Evolutionary conservation across 2,797 vertebrate species (phyloP).

Genomic region (Poeciliopsis turneri): DNA sequence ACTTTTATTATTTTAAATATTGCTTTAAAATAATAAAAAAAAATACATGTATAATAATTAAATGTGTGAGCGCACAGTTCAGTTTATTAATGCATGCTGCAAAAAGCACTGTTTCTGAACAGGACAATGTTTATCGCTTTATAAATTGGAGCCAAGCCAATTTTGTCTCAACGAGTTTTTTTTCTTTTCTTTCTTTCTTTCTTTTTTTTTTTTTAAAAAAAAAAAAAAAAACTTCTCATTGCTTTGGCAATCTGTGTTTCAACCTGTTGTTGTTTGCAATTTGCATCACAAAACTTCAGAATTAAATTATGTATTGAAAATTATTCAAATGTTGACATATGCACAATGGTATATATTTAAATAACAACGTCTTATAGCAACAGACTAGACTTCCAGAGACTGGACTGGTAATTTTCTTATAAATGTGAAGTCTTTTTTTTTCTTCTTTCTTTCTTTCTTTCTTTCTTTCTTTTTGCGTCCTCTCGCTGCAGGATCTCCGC

Average conservation of each 20-base stretch:
- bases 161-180: constrained; percentile 81
- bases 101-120: constrained; percentile 83
- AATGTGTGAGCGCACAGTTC: constrained; percentile 87
- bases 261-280: constrained; percentile 84
- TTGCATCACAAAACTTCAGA: constrained; percentile 84
- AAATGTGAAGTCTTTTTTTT: constrained; percentile 66
- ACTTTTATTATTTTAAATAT: constrained; percentile 76
- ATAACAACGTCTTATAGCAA: constrained; percentile 88
- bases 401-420: constrained; percentile 71
- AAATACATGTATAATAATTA: constrained; percentile 69
- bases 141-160: constrained; percentile 85
- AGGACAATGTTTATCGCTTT: constrained; percentile 82
- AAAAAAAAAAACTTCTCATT: neutral
- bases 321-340: constrained; percentile 89
- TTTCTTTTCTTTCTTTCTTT: neutral
- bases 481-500: constrained; percentile 84
- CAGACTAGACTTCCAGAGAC: constrained; percentile 76
- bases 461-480: neutral
- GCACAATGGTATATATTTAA: constrained; percentile 86
- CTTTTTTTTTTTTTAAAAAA: neutral
- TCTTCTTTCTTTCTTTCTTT: constrained; percentile 1
- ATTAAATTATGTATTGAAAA: constrained; percentile 87
- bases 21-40: constrained; percentile 75
- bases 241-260: constrained; percentile 51
- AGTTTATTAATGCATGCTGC: constrained; percentile 92